Evolutionary conservation across 1,140 invertebrate species (phyloP), one percentile per base, ranked within the genome.

Genomic region (Nasonia vitripennis): DNA sequence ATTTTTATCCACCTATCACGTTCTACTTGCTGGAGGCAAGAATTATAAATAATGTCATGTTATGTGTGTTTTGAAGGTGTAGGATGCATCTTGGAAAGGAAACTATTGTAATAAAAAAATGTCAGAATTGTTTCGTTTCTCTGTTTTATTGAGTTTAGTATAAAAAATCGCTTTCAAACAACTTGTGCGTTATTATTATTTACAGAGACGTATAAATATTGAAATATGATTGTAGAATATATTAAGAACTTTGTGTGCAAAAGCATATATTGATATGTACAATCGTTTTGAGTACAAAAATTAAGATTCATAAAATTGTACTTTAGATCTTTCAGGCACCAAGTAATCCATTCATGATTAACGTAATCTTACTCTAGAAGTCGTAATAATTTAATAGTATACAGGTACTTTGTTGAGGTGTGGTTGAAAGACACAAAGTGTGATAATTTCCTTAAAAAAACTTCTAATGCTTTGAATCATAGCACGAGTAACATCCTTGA

Each of bases 21-120:
- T 31, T 78, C 55, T 51, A 87, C 75, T 87, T 87, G 87, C 87
- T 91, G 89, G 90, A 91, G 89, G 90, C 88, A 90, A 91, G 89
- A 91, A 90, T 88, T 89, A 89, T 51, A 89, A 89, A 74, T 75
- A 37, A 31, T 70, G 27, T 51, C 11, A 51, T 14, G 0, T 51
- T 5, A 48, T 55, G 7, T 34, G 20, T 48, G n/a, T 48, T 77
- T 70, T 11, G 67, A 70, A 62, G 55, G 17, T 87, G 23, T 27
- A 51, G 71, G 48, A 48, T 45, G 6, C 37, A 23, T 67, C 80
- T 41, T 55, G 83, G 17, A 68, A 70, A 45, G 84, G 11, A 78
- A 10, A 48, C 75, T 71, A 37, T 12, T 51, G 70, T 5, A 84
- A 85, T 55, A 27, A 27, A 71, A 75, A 74, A 86, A 85, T 48